Conservation (phyloP, 1,140 invertebrate genomes). For the Polypedilum pembai region DNA sequence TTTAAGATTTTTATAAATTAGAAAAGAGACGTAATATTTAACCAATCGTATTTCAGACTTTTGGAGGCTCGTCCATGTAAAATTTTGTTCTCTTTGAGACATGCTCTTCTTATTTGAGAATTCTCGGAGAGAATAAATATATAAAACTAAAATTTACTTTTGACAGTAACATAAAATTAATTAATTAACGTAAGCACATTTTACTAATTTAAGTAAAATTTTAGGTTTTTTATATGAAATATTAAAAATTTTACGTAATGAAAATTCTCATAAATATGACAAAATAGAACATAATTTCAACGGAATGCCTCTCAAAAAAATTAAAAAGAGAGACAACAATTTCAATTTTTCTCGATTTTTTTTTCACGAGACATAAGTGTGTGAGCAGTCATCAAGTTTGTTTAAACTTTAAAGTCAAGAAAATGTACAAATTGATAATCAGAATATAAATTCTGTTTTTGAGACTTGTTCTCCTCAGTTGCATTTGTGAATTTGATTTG, state of each 20-base stretch:
- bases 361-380: not conserved
- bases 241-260: too few species aligned
- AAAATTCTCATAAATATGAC: too few species aligned
- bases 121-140: too few species aligned
- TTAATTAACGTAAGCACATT: too few species aligned
- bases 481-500: slow-evolving; percentile 8
- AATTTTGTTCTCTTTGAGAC: not conserved
- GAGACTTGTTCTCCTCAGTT: not conserved
- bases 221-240: too few species aligned
- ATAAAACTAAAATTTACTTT: too few species aligned
- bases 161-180: too few species aligned
- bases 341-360: not conserved
- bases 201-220: too few species aligned
- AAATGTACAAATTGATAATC: not conserved
- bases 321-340: not conserved
- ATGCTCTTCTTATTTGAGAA: not conserved
- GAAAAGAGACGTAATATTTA: not conserved
- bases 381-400: not conserved
- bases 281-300: too few species aligned
- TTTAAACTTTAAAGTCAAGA: slow-evolving; percentile 7
- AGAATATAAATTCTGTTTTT: slow-evolving; percentile 24
- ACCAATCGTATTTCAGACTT: not conserved
- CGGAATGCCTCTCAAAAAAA: too few species aligned
- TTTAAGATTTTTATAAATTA: not conserved
- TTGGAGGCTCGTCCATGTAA: not conserved